Percentiles rank a stretch among this genome's conserved stretches.
phyloP scores from a whole-genome alignment of 1,140 invertebrate genomes.

The Conus betulinus region DNA sequence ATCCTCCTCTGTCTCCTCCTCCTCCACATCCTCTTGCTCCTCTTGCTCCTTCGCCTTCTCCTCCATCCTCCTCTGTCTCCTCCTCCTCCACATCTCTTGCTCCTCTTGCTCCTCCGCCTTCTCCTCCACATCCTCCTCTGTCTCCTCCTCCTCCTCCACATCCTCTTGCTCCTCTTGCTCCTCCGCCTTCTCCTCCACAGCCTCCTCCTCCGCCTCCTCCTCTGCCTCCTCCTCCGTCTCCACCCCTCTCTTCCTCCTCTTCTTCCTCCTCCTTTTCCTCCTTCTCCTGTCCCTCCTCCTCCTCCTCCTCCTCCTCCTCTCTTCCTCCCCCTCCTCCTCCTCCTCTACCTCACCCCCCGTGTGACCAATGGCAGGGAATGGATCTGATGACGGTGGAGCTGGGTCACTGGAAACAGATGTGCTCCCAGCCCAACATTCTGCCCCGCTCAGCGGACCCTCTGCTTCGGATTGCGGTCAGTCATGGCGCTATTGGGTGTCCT shows the following conservation, averaged over 20 bases:
- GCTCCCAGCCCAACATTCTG: conserved; percentile 63
- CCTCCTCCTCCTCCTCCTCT: neutral
- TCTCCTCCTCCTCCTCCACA: too few species aligned
- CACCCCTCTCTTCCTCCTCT: neutral
- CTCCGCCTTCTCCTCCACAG: too few species aligned
- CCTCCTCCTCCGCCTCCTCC: too few species aligned
- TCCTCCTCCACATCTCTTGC: too few species aligned
- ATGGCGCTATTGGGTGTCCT: neutral
- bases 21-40: too few species aligned
- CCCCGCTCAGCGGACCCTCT: conserved; percentile 61
- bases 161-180: too few species aligned
- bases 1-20: too few species aligned
- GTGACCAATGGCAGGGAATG: conserved; percentile 42
- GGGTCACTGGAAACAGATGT: conserved; percentile 59
- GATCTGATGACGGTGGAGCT: conserved; percentile 55
- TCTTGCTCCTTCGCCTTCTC: too few species aligned
- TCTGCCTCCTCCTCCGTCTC: too few species aligned
- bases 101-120: too few species aligned
- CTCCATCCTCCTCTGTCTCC: too few species aligned
- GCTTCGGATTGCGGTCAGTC: conserved; percentile 42
- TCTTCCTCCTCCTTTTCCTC: neutral
- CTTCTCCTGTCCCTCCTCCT: neutral
- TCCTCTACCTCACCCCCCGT: neutral
- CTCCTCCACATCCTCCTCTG: too few species aligned
- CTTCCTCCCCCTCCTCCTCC: neutral